Percentiles rank a stretch among this genome's conserved stretches.
Conservation (phyloP, 2,888 invertebrate species). For the Ophion ellenae region DNA sequence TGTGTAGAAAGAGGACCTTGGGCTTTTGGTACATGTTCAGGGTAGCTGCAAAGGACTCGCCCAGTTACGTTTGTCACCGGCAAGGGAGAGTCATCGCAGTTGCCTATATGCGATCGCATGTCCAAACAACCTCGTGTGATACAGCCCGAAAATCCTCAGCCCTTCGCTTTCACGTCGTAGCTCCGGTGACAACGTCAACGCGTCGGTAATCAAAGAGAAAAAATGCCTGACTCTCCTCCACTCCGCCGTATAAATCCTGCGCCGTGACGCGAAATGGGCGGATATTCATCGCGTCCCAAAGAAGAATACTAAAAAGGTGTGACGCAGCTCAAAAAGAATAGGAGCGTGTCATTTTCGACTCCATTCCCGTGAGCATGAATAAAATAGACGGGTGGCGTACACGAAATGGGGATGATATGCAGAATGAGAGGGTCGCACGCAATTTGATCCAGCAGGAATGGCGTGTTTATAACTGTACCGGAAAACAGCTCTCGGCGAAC, state of each 20-base stretch:
- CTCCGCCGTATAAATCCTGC: constrained; percentile 21
- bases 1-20: constrained; percentile 45
- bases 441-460: no score
- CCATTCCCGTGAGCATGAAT: constrained; percentile 4
- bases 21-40: constrained; percentile 15
- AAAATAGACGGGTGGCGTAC: neutral
- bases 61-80: constrained; percentile 47
- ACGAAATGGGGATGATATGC: neutral
- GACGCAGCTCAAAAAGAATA: neutral
- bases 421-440: neutral
- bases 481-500: no score
- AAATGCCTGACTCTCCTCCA: constrained; percentile 44
- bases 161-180: neutral
- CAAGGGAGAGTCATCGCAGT: neutral
- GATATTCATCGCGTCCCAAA: constrained; percentile 26
- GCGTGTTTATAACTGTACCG: no score
- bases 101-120: constrained; percentile 22
- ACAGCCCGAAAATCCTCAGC: constrained; percentile 34
- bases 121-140: constrained; percentile 38
- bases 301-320: constrained; percentile 33
- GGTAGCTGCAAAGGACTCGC: constrained; percentile 37
- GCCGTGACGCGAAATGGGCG: constrained; percentile 28
- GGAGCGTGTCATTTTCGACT: neutral
- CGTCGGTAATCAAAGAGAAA: constrained; percentile 60
- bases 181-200: constrained; percentile 23